phyloP scores from a whole-genome alignment of 2,797 vertebrate species.

The Fringilla coelebs region DNA sequence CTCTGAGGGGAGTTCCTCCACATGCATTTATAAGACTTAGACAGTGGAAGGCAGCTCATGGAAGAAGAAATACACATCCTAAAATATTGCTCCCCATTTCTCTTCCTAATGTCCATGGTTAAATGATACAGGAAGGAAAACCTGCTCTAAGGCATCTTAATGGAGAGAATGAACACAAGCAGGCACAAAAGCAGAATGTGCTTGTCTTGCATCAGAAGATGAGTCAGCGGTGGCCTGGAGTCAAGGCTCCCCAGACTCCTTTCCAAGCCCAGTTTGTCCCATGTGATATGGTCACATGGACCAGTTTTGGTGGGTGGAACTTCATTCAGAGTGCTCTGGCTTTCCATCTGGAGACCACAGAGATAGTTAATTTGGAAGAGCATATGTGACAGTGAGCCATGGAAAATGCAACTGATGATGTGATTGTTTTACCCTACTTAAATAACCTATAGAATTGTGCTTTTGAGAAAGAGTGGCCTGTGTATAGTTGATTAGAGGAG shows the following conservation, averaged over 20 bases:
- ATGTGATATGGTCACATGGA: background rate
- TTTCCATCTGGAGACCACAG: background rate
- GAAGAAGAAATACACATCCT: background rate
- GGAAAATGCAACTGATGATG: background rate
- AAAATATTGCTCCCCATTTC: background rate
- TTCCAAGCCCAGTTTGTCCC: background rate
- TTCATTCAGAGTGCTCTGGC: background rate
- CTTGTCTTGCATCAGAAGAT: background rate
- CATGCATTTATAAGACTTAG: background rate
- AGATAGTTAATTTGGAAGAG: background rate
- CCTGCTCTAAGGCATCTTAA: background rate
- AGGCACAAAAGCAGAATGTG: background rate
- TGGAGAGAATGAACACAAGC: background rate
- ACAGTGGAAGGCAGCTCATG: background rate
- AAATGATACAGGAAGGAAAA: background rate
- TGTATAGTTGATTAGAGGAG: background rate
- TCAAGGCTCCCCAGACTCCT: fast-evolving
- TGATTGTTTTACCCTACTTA: background rate
- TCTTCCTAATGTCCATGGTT: background rate
- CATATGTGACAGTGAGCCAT: background rate
- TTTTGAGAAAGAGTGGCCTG: background rate
- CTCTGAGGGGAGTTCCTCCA: background rate
- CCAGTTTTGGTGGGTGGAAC: background rate
- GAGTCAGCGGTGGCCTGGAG: background rate
- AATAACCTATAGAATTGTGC: background rate